Evolutionary conservation across 1,140 invertebrate genomes (phyloP).

Genomic region (Microplitis mediator): DNA sequence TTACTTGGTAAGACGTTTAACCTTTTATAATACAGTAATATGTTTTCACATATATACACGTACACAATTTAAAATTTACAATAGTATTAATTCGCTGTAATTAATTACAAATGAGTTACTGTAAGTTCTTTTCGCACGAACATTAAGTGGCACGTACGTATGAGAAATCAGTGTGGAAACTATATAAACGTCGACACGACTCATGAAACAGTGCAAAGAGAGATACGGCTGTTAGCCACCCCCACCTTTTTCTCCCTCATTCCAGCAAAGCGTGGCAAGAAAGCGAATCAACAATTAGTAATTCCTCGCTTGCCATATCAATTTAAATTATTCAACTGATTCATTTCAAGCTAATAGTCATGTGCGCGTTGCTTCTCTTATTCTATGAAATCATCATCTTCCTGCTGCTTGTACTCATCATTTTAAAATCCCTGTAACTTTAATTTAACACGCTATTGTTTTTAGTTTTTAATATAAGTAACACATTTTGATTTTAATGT

Average conservation of each 20-base stretch:
- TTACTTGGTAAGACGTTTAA: neutral
- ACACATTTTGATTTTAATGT: too few species aligned
- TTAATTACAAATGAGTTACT: slow-evolving; percentile 25
- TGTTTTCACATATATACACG: neutral
- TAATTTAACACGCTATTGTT: slow-evolving; percentile 41
- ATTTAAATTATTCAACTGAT: slow-evolving; percentile 50
- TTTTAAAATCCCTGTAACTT: slow-evolving; percentile 24
- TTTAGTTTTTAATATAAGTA: slow-evolving; percentile 37
- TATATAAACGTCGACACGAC: slow-evolving; percentile 17
- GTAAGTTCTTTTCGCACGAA: slow-evolving; percentile 19
- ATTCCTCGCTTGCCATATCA: slow-evolving; percentile 41
- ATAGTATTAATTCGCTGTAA: neutral
- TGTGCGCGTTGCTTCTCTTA: slow-evolving; percentile 8
- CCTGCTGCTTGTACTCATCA: neutral
- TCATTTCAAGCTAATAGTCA: slow-evolving; percentile 30
- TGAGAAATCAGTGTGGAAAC: slow-evolving; percentile 16
- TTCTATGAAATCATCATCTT: slow-evolving; percentile 28
- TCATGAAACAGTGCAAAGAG: neutral
- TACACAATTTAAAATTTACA: neutral
- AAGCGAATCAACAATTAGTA: slow-evolving; percentile 37
- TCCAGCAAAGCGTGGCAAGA: slow-evolving; percentile 27
- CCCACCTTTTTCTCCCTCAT: slow-evolving; percentile 2
- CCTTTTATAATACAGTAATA: neutral
- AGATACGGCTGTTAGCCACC: slow-evolving; percentile 4
- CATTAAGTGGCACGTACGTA: slow-evolving; percentile 25